Conservation (phyloP, 1,140 invertebrate genomes). For the Ladona fulva region DNA sequence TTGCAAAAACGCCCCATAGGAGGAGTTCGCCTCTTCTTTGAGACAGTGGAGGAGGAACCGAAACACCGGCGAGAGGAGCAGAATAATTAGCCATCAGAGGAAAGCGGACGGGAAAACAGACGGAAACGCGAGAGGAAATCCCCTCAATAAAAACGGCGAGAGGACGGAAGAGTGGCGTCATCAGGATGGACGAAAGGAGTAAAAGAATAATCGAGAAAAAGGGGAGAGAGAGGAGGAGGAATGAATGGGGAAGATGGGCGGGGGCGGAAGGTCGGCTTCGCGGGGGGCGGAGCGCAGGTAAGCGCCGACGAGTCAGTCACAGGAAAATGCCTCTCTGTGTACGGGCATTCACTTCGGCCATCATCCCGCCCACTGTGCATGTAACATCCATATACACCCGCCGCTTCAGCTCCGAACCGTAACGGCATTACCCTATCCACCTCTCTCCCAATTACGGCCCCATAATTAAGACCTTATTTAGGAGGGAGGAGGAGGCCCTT, state of each 20-base stretch:
- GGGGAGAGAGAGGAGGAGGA: not conserved
- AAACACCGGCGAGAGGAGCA: no score
- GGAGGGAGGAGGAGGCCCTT: not conserved
- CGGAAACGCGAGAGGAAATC: no score
- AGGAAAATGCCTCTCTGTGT: no score
- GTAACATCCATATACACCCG: not conserved
- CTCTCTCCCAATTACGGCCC: not conserved
- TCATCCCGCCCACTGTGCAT: not conserved
- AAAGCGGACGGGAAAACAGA: no score
- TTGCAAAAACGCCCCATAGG: no score
- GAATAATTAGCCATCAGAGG: no score
- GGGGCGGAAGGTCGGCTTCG: no score
- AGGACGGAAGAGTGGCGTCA: no score
- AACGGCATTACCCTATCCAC: not conserved
- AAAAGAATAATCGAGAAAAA: not conserved
- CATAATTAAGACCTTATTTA: constrained; percentile 8
- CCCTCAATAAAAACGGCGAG: no score
- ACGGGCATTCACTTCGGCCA: not conserved
- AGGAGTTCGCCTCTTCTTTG: no score
- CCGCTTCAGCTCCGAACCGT: not conserved
- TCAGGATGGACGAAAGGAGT: not conserved
- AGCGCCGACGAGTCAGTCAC: no score
- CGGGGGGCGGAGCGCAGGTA: not conserved
- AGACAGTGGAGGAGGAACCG: no score
- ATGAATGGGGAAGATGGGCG: not conserved